Conservation (phyloP, 2,888 invertebrate genomes). For the Athalia circularis region DNA sequence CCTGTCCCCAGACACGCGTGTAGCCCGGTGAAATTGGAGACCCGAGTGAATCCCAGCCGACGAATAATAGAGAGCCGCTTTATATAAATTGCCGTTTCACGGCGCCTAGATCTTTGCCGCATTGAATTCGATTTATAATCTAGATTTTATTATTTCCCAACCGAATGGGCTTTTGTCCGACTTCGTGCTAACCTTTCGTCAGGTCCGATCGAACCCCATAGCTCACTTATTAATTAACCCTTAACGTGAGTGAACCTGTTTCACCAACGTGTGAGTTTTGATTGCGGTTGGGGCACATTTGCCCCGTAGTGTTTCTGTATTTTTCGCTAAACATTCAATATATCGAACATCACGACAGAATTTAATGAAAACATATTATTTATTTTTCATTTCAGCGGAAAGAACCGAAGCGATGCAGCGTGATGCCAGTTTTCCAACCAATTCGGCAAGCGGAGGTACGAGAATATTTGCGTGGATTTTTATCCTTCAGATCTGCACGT, state of each 20-base stretch:
- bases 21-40: background rate
- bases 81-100: conserved; percentile 34
- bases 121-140: conserved; percentile 31
- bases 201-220: background rate
- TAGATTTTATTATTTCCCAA: conserved; percentile 11
- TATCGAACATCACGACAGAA: background rate
- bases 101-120: conserved; percentile 26
- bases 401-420: conserved; percentile 82
- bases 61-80: conserved; percentile 34
- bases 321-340: background rate
- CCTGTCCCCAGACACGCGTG: conserved; percentile 22
- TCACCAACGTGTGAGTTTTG: no score
- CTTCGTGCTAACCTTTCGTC: background rate
- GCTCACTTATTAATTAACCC: no score
- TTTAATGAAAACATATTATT: background rate
- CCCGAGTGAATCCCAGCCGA: conserved; percentile 21
- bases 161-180: background rate
- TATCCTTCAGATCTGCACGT: conserved; percentile 58
- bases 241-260: no score
- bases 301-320: background rate
- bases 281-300: no score
- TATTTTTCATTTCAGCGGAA: conserved; percentile 74
- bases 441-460: conserved; percentile 60
- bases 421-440: conserved; percentile 72
- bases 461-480: conserved; percentile 56